These are phyloP conservation scores for Catharus minimus DNA, from an alignment of 2,113 vertebrate species.

Conservation along the genomic window DNA sequence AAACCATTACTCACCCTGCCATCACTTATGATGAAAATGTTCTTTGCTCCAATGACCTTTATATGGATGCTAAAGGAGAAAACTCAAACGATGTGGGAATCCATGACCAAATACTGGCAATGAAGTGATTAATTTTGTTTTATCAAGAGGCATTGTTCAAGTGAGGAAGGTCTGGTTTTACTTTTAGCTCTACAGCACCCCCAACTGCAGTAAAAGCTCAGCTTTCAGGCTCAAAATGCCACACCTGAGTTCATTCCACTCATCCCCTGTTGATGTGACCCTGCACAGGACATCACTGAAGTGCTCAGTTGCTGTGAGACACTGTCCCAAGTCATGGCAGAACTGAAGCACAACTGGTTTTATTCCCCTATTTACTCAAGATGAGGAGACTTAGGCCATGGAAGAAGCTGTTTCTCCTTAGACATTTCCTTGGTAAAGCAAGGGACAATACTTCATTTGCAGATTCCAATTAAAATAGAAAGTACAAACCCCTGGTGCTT, in stretches of 20 bases:
- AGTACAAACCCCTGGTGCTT: neutral
- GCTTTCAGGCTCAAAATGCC: neutral
- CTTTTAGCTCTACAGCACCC: neutral
- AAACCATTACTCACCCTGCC: neutral
- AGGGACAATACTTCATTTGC: neutral
- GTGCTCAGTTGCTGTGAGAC: neutral
- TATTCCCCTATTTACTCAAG: neutral
- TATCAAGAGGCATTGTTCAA: neutral
- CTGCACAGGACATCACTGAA: neutral
- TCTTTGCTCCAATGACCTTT: neutral
- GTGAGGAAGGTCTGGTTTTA: neutral
- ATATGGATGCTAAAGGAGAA: neutral
- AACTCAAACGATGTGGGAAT: neutral
- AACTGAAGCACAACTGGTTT: neutral
- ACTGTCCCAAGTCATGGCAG: neutral
- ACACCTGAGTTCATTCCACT: neutral
- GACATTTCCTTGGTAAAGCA: neutral
- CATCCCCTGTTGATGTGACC: neutral
- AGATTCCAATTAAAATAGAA: neutral
- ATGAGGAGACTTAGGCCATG: neutral
- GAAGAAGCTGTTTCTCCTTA: neutral
- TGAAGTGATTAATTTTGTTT: neutral
- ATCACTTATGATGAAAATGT: neutral
- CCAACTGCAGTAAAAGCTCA: neutral
- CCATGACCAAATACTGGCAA: neutral